phyloP scores from a whole-genome alignment of 1,140 invertebrate species.

The Drosophila subobscura region DNA sequence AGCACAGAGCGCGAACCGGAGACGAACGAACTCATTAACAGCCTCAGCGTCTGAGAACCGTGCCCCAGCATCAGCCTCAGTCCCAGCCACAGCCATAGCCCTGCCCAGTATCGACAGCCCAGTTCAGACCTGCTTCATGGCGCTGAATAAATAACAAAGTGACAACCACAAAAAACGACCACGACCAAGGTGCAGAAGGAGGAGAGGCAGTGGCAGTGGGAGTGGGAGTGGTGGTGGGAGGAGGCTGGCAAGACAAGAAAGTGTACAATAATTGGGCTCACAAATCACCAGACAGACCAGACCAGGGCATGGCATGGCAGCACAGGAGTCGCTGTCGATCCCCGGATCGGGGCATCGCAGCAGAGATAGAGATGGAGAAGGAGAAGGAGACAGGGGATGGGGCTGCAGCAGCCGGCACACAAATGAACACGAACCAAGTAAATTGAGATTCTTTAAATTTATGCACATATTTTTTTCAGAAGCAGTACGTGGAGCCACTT shows the following conservation, averaged over 20 bases:
- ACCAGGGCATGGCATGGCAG: background rate
- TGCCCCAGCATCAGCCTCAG: constrained; percentile 15
- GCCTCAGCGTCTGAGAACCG: constrained; percentile 21
- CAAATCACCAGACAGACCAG: constrained; percentile 69
- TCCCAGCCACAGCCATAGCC: background rate
- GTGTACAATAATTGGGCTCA: constrained; percentile 77
- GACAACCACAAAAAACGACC: constrained; percentile 82
- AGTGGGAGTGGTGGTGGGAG: constrained; percentile 22
- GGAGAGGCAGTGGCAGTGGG: constrained; percentile 4
- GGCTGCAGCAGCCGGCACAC: constrained; percentile 49
- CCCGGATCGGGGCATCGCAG: too few relatives aligned
- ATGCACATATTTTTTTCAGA: constrained; percentile 74
- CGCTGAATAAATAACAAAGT: constrained; percentile 82
- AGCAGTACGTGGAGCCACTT: constrained; percentile 75
- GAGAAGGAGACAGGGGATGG: constrained; percentile 8
- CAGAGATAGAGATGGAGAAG: constrained; percentile 13
- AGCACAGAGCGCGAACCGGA: constrained; percentile 52
- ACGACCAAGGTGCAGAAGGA: constrained; percentile 52
- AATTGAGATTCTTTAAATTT: constrained; percentile 82
- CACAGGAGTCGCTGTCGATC: too few relatives aligned
- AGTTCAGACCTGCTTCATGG: constrained; percentile 66
- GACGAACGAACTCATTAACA: constrained; percentile 79
- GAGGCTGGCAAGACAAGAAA: constrained; percentile 53
- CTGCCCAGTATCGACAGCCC: constrained; percentile 36
- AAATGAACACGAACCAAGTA: constrained; percentile 74